Evolutionary conservation across 2,888 invertebrate genomes (phyloP).

Genomic region (Dynastes tityus): DNA sequence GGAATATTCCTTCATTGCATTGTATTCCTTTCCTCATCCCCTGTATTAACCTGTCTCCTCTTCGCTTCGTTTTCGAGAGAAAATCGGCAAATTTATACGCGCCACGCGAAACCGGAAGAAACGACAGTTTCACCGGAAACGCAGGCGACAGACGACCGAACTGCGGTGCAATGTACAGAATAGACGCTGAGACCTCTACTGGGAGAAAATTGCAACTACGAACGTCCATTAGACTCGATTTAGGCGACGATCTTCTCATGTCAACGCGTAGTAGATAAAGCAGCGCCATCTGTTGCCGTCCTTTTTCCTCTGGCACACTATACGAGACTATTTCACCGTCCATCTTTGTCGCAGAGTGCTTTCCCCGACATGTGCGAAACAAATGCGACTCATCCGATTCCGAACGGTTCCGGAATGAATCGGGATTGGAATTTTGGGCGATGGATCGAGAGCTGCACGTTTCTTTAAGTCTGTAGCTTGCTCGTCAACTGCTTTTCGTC

Average conservation of each 20-base stretch:
- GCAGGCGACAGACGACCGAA: background rate
- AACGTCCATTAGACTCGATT: constrained; percentile 20
- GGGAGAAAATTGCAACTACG: constrained; percentile 5
- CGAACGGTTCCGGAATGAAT: constrained; percentile 12
- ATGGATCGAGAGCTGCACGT: background rate
- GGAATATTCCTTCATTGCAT: too few species aligned
- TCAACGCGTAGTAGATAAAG: constrained; percentile 19
- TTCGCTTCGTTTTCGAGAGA: background rate
- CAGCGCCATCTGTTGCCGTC: constrained; percentile 15
- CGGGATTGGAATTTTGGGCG: constrained; percentile 1
- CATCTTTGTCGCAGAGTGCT: too few species aligned
- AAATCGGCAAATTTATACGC: constrained; percentile 8
- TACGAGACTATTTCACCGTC: background rate
- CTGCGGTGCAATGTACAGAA: background rate
- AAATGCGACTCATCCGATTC: constrained; percentile 12
- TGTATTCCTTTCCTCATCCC: too few species aligned
- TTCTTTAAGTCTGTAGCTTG: too few species aligned
- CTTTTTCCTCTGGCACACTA: background rate
- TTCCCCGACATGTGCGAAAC: constrained; percentile 3
- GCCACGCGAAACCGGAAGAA: constrained; percentile 4
- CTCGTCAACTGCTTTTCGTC: too few species aligned
- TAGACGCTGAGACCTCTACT: background rate
- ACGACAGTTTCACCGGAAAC: constrained; percentile 10
- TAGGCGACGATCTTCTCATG: constrained; percentile 17
- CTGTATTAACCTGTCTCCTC: background rate